Evolutionary conservation across 2,797 vertebrate species (phyloP).

Genomic region (Fratercula arctica): DNA sequence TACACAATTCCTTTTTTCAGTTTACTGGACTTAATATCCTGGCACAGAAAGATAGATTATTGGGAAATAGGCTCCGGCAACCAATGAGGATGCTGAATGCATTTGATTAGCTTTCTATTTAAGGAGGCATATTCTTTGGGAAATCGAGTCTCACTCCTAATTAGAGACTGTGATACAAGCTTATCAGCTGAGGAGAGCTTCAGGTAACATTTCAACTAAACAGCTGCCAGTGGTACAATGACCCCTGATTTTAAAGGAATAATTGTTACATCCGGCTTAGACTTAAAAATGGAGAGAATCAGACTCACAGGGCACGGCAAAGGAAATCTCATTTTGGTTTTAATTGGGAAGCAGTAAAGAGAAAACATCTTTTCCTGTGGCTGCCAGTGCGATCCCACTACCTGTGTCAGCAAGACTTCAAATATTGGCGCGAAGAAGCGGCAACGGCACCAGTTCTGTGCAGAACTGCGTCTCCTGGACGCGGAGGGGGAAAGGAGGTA

Average conservation of each 20-base stretch:
- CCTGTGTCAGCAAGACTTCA: not conserved
- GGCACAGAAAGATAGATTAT: not conserved
- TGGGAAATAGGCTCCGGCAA: slow-evolving; percentile 1
- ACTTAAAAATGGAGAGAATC: not conserved
- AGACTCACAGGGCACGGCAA: not conserved
- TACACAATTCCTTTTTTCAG: not conserved
- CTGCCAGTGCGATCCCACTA: not conserved
- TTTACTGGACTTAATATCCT: not conserved
- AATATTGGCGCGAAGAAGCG: not conserved
- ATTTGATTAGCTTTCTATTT: slow-evolving; percentile 39
- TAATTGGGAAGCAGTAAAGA: not conserved
- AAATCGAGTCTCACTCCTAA: not conserved
- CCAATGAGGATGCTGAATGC: not conserved
- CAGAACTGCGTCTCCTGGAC: not conserved
- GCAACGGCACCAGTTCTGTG: not conserved
- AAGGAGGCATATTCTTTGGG: not conserved
- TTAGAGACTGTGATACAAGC: not conserved
- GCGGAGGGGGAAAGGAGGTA: not conserved
- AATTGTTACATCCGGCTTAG: not conserved
- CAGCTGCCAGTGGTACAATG: not conserved
- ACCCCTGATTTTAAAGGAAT: not conserved
- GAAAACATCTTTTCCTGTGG: not conserved
- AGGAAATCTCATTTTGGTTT: not conserved
- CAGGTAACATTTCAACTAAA: not conserved
- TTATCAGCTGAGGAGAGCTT: not conserved